Evolutionary conservation across 2,113 vertebrate genomes (phyloP), one percentile per base, ranked within the genome.

Genomic region (Sebastes fasciatus): DNA sequence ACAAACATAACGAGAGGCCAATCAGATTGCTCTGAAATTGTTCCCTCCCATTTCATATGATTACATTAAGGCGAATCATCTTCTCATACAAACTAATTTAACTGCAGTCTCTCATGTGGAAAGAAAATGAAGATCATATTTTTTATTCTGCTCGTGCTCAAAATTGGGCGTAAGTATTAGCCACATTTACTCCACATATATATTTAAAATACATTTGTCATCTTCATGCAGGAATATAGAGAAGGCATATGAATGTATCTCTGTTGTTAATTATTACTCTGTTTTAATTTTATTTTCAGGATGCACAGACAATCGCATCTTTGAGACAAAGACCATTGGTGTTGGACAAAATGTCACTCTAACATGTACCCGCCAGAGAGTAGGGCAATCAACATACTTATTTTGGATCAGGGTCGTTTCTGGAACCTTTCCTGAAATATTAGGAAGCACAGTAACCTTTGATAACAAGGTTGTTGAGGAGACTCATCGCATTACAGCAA

Each of bases 371-470:
- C 69, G 74, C 1, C 0, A 0, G 0, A 0, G 0, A 0, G 23
- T 51, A 42, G 6, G 12, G 0, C 0, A 0, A 0, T 17, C 0
- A 6, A 2, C 2, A 10, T 4, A 23, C 0, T 42, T 86, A 1
- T 79, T 74, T 21, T 92, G 91, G 89, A 66, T 91, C 60, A 86
- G 52, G 12, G 0, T 57, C 14, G 52, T 23, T 45, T 43, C 68
- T 45, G 68, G 68, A 57, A 57, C 11, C 12, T 45, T 57, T 12
- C 52, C 68, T 45, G 51, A 71, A 43, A 49, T 85, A 11, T 0
- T 92, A 3, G 82, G 76, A 70, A 48, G 43, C 79, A 69, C 65
- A 55, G 17, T 5, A 34, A 0, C 2, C 9, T 69, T 58, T 34
- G 19, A 79, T n/a, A 26, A 8, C 43, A 0, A 4, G 45, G 9